A percentile compares a stretch with the other conserved stretches of the same genome.
Conservation (phyloP, 2,888 invertebrate species). For the Didymodactylos carnosus region DNA sequence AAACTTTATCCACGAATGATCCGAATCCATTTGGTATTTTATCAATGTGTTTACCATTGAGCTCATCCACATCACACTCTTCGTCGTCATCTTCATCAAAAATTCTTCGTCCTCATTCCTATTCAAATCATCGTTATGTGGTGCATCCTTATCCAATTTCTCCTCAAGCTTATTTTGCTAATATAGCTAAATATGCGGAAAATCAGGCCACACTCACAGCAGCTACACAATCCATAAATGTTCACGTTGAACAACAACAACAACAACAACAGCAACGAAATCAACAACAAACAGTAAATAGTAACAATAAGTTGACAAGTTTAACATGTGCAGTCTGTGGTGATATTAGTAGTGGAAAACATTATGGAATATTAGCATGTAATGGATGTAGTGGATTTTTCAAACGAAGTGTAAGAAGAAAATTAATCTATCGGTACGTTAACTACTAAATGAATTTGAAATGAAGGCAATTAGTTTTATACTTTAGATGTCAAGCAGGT, state of each 20-base stretch:
- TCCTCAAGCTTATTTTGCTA: constrained; percentile 10
- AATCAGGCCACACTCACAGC: background rate
- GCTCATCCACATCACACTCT: background rate
- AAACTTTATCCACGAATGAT: background rate
- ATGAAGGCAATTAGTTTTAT: background rate
- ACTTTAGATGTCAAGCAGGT: constrained; percentile 79
- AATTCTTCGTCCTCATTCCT: background rate
- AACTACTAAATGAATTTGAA: background rate
- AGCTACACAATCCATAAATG: background rate
- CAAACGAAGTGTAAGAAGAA: constrained; percentile 79
- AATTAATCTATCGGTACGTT: constrained; percentile 75
- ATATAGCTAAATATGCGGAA: constrained; percentile 9
- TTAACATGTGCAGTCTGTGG: constrained; percentile 78
- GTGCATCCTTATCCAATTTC: background rate
- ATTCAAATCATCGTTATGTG: background rate
- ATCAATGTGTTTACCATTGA: background rate
- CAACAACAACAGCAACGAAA: background rate
- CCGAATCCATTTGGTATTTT: background rate
- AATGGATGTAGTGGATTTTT: constrained; percentile 99
- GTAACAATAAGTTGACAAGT: background rate
- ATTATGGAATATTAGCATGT: constrained; percentile 89
- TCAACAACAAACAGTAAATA: background rate
- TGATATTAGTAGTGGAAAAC: constrained; percentile 86
- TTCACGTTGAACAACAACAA: background rate
- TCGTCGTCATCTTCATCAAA: background rate